A percentile compares a stretch with the other conserved stretches of the same genome.
Conservation (phyloP, 64 coral and sea anemone species). For the Pocillopora damicornis region DNA sequence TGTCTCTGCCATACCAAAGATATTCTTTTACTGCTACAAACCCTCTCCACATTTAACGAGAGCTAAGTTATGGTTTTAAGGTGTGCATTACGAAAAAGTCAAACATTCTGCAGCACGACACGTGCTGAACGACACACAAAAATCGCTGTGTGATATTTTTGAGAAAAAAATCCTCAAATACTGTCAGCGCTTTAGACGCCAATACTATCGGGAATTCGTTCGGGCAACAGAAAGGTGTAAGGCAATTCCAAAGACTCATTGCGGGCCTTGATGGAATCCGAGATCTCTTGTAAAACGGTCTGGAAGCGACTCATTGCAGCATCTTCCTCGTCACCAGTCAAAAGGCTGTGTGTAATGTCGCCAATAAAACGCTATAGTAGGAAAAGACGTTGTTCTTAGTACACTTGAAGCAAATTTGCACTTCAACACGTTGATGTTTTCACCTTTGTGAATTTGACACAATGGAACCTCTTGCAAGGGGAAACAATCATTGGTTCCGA, state of each 20-base stretch:
- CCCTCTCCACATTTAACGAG: too few species aligned
- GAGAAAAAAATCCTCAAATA: too few species aligned
- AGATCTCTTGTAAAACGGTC: constrained; percentile 62
- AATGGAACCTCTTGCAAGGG: too few species aligned
- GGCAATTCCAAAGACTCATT: constrained; percentile 76
- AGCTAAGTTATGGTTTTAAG: too few species aligned
- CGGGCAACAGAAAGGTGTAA: constrained; percentile 68
- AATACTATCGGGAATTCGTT: constrained; percentile 78
- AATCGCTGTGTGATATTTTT: too few species aligned
- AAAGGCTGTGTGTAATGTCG: neutral
- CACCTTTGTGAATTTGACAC: too few species aligned
- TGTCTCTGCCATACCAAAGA: too few species aligned
- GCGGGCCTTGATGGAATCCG: constrained; percentile 64
- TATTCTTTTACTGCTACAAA: too few species aligned
- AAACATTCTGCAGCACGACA: too few species aligned
- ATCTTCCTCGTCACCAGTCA: constrained; percentile 28
- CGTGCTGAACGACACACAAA: too few species aligned
- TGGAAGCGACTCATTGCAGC: constrained; percentile 66
- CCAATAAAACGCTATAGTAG: constrained; percentile 20
- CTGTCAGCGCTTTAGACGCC: constrained; percentile 33
- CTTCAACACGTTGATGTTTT: neutral
- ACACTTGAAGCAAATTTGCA: neutral
- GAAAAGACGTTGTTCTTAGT: neutral
- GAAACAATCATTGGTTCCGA: too few species aligned
- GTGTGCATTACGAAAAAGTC: too few species aligned